Percentiles rank a stretch among this genome's conserved stretches.
These are phyloP conservation scores for Dinomys branickii DNA, from an alignment of 2,113 vertebrate genomes.

Conservation along the genomic window DNA sequence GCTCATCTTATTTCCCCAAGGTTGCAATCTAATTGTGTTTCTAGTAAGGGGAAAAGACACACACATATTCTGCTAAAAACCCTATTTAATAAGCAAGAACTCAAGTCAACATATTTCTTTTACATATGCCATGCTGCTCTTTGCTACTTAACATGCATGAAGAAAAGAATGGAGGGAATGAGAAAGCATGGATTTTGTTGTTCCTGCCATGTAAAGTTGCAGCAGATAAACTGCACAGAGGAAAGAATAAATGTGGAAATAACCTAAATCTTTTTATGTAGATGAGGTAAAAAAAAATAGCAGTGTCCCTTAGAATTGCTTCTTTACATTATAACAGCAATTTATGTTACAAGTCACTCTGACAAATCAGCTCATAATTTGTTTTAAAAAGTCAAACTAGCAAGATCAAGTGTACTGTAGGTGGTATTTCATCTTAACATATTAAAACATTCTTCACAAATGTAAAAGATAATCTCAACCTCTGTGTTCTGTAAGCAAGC, in stretches of 20 bases:
- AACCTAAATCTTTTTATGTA: constrained; percentile 69
- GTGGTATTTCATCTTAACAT: constrained; percentile 81
- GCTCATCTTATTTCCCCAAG: not conserved
- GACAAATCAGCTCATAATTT: constrained; percentile 76
- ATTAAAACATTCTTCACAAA: constrained; percentile 80
- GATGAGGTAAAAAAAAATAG: constrained; percentile 60
- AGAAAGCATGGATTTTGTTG: constrained; percentile 53
- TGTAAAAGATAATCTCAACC: constrained; percentile 78
- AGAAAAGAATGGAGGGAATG: constrained; percentile 46
- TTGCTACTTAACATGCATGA: constrained; percentile 39
- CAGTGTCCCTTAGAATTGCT: constrained; percentile 68
- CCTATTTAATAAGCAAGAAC: constrained; percentile 27
- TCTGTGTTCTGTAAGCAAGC: constrained; percentile 81
- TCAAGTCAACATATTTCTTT: not conserved
- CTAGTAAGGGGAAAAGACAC: not conserved
- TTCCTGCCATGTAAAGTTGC: constrained; percentile 64
- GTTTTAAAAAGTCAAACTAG: constrained; percentile 79
- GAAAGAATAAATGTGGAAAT: constrained; percentile 59
- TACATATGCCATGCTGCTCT: not conserved
- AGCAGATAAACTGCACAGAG: constrained; percentile 58
- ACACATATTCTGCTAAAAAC: not conserved
- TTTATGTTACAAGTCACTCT: constrained; percentile 73
- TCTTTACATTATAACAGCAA: constrained; percentile 73
- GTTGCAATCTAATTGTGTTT: not conserved
- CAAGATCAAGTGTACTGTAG: constrained; percentile 78